Evolutionary conservation across 1,140 invertebrate species (phyloP), one percentile per base, ranked within the genome.

Genomic region (Drosophila elegans): DNA sequence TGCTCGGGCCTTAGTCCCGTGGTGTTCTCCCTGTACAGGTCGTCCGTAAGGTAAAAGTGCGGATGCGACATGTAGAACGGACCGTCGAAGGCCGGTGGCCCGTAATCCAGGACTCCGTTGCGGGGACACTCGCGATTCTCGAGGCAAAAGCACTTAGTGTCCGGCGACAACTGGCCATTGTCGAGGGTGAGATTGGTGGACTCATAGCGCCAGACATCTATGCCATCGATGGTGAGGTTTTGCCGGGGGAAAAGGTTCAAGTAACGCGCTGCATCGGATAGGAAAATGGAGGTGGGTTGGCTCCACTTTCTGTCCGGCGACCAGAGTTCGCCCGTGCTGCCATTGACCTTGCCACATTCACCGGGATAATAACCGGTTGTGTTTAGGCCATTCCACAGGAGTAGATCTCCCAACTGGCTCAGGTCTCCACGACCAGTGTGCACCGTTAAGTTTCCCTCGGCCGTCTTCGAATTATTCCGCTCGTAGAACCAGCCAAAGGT

Each of bases 61-160:
- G 97, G 97, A 79, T 96, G 95, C 4, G 97, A 97, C 46, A 97
- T 93, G 80, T 96, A 97, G 4, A 96, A 95, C 0, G 97, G 97
- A 10, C 96, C 95, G 7, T 95, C 94, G 80, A 92, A 95, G 78
- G 95, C 94, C 44, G 95, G 96, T n/a, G 93, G 92, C 0, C 95
- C 95, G 32, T 95, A 95, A 88, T 96, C 95, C 72, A 96, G 92
- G 2, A 94, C 93, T 3, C 95, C 95, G 63, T 88, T 88, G 48
- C 55, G 46, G 0, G 89, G 91, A 68, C 93, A 94, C 68, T 92
- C 92, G 0, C 91, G 73, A 4, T 92, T 60, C 36, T 41, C 3
- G 6, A 83, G 72, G 62, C 90, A 91, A 51, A 91, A 91, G 55
- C 90, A 91, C 63, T 77, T 67, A 1, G 79, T 81, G 56, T 86